Evolutionary conservation across 2,888 invertebrate species (phyloP).

Genomic region (Mesodorylaimus sp.): DNA sequence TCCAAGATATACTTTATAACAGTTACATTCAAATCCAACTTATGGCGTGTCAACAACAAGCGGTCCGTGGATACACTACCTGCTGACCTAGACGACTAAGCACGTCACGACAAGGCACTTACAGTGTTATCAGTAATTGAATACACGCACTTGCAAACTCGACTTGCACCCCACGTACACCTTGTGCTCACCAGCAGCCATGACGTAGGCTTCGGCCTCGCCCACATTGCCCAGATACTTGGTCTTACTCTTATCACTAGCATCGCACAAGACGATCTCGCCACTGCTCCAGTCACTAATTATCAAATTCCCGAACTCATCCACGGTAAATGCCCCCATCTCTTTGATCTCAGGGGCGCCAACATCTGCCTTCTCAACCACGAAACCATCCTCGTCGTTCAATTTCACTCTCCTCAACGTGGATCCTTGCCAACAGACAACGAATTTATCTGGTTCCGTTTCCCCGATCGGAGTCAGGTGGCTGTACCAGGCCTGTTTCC

Average conservation of each 20-base stretch:
- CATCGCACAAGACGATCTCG: not conserved
- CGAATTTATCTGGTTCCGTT: not conserved
- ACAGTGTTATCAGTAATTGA: conserved; percentile 2
- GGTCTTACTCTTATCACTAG: not conserved
- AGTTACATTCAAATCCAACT: too few relatives aligned
- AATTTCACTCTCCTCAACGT: not conserved
- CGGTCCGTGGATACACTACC: too few relatives aligned
- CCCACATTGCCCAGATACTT: not conserved
- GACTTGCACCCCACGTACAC: conserved; percentile 3
- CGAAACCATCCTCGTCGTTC: not conserved
- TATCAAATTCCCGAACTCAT: not conserved
- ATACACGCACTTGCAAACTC: not conserved
- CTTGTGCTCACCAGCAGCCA: not conserved
- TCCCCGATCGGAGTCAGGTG: conserved; percentile 1
- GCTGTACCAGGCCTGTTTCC: conserved; percentile 2
- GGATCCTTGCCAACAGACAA: not conserved
- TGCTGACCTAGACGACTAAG: too few relatives aligned
- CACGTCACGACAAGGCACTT: too few relatives aligned
- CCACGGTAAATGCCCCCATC: not conserved
- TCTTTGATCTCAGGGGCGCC: not conserved
- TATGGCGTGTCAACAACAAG: too few relatives aligned
- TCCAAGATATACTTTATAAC: too few relatives aligned
- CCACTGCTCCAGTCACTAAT: conserved; percentile 3
- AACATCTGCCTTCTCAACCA: not conserved
- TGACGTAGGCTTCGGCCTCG: not conserved